Conservation (phyloP, 2,888 invertebrate species). For the Venustoraphidia nigricollis region DNA sequence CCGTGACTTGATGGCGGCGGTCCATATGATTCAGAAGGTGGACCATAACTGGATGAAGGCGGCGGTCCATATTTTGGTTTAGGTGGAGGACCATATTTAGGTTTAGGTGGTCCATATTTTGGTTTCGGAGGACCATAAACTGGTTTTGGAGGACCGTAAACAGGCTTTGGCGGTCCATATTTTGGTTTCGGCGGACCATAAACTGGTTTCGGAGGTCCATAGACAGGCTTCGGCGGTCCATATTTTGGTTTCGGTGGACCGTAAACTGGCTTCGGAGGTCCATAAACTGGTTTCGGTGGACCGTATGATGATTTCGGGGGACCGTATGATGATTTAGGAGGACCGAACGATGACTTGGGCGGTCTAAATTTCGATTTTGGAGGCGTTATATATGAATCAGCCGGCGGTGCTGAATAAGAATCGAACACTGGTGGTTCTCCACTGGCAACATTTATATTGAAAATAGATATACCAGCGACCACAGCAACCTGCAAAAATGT, state of each 20-base stretch:
- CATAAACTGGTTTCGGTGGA: slow-evolving; percentile 14
- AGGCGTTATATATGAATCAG: no score
- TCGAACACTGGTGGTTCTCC: no score
- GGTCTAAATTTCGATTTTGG: no score
- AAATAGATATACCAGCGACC: no score
- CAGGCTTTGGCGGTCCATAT: slow-evolving; percentile 13
- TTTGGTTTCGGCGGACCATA: slow-evolving; percentile 9
- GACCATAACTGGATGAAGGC: slow-evolving; percentile 12
- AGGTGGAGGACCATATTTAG: slow-evolving; percentile 13
- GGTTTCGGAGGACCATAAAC: slow-evolving; percentile 11
- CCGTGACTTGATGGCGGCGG: slow-evolving; percentile 4
- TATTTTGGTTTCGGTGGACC: slow-evolving; percentile 15
- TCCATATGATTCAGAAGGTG: slow-evolving; percentile 7
- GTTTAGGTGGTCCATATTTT: slow-evolving; percentile 11
- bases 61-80: slow-evolving; percentile 10
- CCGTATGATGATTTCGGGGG: slow-evolving; percentile 13
- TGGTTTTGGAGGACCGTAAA: slow-evolving; percentile 12
- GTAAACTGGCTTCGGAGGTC: slow-evolving; percentile 15
- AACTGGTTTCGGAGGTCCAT: slow-evolving; percentile 6
- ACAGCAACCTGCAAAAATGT: no score
- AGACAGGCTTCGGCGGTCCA: slow-evolving; percentile 11
- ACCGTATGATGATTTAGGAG: slow-evolving; percentile 12
- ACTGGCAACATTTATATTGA: no score
- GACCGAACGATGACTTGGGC: slow-evolving; percentile 5
- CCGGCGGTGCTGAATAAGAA: no score